Conservation (phyloP, 2,888 invertebrate species). For the Laothoe populi region DNA sequence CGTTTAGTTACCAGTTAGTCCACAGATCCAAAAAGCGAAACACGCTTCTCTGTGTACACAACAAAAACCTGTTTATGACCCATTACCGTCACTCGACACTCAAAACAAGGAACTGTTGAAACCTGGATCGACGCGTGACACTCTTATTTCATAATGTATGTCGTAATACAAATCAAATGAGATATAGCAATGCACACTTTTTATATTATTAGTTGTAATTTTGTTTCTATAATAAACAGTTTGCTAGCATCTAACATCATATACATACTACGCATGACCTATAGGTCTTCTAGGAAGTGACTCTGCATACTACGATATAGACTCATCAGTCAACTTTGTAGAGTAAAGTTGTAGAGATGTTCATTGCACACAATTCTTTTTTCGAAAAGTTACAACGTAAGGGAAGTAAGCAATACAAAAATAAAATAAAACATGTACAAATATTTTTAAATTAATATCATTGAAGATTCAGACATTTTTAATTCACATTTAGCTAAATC, state of each 20-base stretch:
- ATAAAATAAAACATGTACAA: too few species aligned
- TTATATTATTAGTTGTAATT: not conserved
- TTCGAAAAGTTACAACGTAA: too few species aligned
- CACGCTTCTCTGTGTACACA: slow-evolving; percentile 36
- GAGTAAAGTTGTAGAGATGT: too few species aligned
- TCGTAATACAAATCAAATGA: not conserved
- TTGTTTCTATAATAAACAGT: not conserved
- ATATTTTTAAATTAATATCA: too few species aligned
- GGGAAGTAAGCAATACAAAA: too few species aligned
- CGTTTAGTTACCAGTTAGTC: slow-evolving; percentile 22
- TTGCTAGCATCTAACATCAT: not conserved
- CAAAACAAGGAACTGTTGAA: slow-evolving; percentile 59
- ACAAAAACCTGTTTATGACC: slow-evolving; percentile 53
- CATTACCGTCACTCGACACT: slow-evolving; percentile 53
- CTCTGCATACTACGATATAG: too few species aligned
- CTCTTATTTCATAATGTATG: not conserved
- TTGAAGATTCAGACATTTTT: too few species aligned
- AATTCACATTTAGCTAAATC: too few species aligned
- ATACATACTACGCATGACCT: not conserved
- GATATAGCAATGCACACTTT: not conserved
- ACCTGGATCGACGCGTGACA: slow-evolving; percentile 31
- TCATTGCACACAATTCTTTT: too few species aligned
- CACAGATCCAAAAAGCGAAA: slow-evolving; percentile 32
- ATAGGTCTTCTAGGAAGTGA: too few species aligned
- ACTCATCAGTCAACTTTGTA: too few species aligned